Conservation (phyloP, 2,113 vertebrate genomes). For the Anthoscopus minutus region DNA sequence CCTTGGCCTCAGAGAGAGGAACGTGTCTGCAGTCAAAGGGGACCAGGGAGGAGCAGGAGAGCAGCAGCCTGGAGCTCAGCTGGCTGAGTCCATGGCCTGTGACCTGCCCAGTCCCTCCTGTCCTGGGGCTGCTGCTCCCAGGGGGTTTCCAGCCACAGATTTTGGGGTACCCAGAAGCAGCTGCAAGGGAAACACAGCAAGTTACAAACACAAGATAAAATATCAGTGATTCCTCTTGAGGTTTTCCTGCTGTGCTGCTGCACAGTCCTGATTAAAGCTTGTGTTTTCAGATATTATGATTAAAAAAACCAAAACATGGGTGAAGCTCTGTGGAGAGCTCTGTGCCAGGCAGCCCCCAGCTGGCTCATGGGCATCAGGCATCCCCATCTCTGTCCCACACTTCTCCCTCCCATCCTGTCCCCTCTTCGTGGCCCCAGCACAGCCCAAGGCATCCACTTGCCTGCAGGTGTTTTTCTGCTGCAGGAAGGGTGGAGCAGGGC, state of each 20-base stretch:
- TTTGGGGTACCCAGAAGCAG: background rate
- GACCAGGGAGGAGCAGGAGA: background rate
- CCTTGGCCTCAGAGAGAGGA: background rate
- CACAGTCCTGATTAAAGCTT: background rate
- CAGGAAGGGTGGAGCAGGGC: constrained; percentile 49
- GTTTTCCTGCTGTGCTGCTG: constrained; percentile 31
- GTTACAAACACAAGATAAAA: background rate
- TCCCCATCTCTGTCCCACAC: background rate
- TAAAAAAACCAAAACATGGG: background rate
- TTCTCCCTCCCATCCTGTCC: background rate
- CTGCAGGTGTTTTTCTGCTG: background rate
- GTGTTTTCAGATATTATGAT: background rate
- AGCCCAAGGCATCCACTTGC: background rate
- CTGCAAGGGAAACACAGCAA: background rate
- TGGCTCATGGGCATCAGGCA: background rate
- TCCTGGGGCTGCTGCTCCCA: background rate
- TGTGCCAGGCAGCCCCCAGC: background rate
- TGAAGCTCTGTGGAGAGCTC: background rate
- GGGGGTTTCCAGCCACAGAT: background rate
- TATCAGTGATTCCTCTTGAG: background rate
- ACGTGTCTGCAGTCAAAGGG: background rate
- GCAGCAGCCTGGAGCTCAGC: background rate
- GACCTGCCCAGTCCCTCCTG: background rate
- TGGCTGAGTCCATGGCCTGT: background rate
- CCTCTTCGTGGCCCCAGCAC: background rate